Conservation (phyloP, 92 coral and sea anemone species). For the Paramuricea clavata region DNA sequence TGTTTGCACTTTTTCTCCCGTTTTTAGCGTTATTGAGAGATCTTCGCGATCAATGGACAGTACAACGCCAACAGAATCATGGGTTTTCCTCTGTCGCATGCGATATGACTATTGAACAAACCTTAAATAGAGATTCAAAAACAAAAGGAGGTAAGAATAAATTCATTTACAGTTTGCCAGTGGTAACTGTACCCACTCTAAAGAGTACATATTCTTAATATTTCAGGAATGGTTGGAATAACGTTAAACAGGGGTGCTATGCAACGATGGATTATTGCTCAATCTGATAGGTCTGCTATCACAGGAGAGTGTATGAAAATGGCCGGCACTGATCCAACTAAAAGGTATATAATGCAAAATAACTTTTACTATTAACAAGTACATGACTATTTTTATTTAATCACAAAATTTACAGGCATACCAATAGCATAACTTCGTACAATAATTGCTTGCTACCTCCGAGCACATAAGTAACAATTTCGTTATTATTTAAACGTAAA, state of each 20-base stretch:
- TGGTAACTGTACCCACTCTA: no score
- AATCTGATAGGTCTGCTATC: slow-evolving; percentile 23
- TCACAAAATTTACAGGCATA: no score
- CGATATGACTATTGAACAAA: slow-evolving; percentile 35
- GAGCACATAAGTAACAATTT: not conserved
- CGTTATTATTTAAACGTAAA: no score
- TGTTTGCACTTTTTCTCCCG: no score
- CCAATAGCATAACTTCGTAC: no score
- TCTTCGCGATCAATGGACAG: slow-evolving; percentile 32
- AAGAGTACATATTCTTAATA: no score
- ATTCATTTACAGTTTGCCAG: not conserved
- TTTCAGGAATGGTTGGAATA: slow-evolving; percentile 23
- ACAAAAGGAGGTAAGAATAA: slow-evolving; percentile 1
- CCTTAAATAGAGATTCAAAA: slow-evolving; percentile 10
- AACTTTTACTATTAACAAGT: not conserved
- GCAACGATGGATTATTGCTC: slow-evolving; percentile 20
- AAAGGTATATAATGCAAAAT: not conserved
- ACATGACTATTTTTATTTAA: not conserved
- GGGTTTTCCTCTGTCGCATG: slow-evolving; percentile 32
- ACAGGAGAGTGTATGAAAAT: slow-evolving; percentile 32
- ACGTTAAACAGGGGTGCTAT: slow-evolving; percentile 1
- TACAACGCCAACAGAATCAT: slow-evolving; percentile 2
- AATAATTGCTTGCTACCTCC: no score
- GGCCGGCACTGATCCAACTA: slow-evolving; percentile 32
- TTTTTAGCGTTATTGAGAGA: not conserved